Conservation (phyloP, 2,797 vertebrate genomes). For the Poeciliopsis gracilis region DNA sequence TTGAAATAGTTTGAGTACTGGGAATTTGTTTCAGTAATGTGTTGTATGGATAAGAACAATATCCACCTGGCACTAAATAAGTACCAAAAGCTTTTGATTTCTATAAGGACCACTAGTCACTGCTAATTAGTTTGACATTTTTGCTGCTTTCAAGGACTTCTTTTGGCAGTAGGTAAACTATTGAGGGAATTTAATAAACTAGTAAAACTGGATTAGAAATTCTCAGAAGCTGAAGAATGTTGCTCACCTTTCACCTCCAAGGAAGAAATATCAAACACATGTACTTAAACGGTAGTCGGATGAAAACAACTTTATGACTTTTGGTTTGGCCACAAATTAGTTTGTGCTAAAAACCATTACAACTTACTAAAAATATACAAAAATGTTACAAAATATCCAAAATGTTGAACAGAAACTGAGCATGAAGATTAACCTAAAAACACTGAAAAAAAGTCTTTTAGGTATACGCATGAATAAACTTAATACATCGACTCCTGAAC, state of each 20-base stretch:
- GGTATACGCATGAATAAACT: background rate
- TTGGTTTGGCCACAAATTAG: background rate
- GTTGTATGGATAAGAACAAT: background rate
- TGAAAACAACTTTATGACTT: background rate
- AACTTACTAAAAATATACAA: background rate
- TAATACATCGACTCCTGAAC: background rate
- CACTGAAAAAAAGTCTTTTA: background rate
- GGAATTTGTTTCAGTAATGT: background rate
- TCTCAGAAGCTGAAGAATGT: background rate
- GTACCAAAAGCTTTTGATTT: background rate
- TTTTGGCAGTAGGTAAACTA: background rate
- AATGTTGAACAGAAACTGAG: background rate
- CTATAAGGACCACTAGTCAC: background rate
- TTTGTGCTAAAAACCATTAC: background rate
- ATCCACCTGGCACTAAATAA: background rate
- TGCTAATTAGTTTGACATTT: background rate
- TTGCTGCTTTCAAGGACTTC: background rate
- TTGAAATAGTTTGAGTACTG: conserved; percentile 1
- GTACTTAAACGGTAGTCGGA: no score
- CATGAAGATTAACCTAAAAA: background rate
- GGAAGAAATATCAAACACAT: background rate
- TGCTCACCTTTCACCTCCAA: background rate
- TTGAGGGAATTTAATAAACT: background rate
- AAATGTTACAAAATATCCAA: background rate
- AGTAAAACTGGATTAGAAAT: background rate